These are phyloP conservation scores for Perodicticus potto DNA, from an alignment of 2,797 vertebrate species.

Conservation along the genomic window DNA sequence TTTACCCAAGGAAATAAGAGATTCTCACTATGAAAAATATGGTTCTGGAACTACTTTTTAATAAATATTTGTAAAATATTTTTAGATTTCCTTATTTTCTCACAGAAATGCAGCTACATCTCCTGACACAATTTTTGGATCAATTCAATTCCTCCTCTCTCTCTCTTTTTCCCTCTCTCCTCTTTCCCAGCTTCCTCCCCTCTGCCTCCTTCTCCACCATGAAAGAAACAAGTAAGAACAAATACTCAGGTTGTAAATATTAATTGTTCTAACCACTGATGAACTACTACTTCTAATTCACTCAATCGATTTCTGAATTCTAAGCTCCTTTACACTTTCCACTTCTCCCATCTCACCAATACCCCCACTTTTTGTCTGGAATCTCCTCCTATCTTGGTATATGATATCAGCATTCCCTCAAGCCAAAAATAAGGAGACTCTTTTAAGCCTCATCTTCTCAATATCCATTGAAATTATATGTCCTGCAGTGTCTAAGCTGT, in stretches of 20 bases:
- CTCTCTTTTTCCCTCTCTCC: too few relatives aligned
- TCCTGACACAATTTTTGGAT: conserved; percentile 2
- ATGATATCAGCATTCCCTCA: background rate
- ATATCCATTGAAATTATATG: background rate
- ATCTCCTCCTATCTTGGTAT: background rate
- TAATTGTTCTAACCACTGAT: background rate
- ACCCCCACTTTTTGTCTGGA: background rate
- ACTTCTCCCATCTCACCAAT: background rate
- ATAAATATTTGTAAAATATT: background rate
- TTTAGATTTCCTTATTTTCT: background rate
- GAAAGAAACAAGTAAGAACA: background rate
- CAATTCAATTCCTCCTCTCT: background rate
- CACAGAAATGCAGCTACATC: background rate
- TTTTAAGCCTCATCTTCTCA: background rate
- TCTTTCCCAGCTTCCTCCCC: background rate
- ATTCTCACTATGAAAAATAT: background rate
- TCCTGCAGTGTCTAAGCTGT: background rate
- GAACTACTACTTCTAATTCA: background rate
- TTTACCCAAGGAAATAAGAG: background rate
- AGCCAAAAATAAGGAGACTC: background rate
- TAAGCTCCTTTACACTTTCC: background rate
- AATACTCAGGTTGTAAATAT: background rate
- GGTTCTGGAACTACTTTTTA: background rate
- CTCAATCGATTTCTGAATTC: background rate
- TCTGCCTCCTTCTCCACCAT: background rate